Base-by-base conservation (phyloP, 2,113 vertebrate species). In the Ptilorrhoa leucosticta region DNA sequence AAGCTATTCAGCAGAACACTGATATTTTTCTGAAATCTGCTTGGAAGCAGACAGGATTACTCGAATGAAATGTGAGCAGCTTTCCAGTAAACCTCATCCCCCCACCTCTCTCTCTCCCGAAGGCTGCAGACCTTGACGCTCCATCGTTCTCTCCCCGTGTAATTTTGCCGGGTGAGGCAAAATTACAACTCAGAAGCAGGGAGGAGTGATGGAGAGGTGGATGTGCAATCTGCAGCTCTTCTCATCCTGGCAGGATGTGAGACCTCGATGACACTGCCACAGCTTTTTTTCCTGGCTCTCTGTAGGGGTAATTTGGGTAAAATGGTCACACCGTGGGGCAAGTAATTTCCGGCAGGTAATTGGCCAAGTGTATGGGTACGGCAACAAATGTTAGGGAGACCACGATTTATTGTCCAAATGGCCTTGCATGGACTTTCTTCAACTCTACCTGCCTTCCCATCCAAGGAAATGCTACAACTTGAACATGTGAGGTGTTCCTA, bases 11-110 rank as follows among this genome's bases (percentile, higher is more conserved):
- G 89, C 96, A 95, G 86, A 97, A 91, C 94, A 90, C 57, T 87
- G 93, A 95, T 96, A 82, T 89, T 96, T 94, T 95, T 83, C 94
- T 96, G 76, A 95, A 97, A 97, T 96, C 95, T 97, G 45, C 89
- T 93, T 96, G 90, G 92, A 97, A 97, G 90, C 78, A 97, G 94
- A 90, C 84, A 66, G 96, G 96, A 94, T 97, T 97, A 95, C 77
- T 91, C 4, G 4, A 96, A 83, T 47, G 96, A 96, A 97, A 97
- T 48, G 48, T 70, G 66, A 95, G 63, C 68, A 88, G 89, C 77
- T 97, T 97, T 95, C 96, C 93, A 94, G 93, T 51, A 87, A 95
- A 94, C 76, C 69, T 96, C 81, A 87, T 45, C 61, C 87, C 61
- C 35, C 45, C 57, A 78, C 35, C 58, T 70, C 65, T 83, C 65